Evolutionary conservation across 2,888 invertebrate genomes (phyloP).

Genomic region (Agonum fuliginosum): DNA sequence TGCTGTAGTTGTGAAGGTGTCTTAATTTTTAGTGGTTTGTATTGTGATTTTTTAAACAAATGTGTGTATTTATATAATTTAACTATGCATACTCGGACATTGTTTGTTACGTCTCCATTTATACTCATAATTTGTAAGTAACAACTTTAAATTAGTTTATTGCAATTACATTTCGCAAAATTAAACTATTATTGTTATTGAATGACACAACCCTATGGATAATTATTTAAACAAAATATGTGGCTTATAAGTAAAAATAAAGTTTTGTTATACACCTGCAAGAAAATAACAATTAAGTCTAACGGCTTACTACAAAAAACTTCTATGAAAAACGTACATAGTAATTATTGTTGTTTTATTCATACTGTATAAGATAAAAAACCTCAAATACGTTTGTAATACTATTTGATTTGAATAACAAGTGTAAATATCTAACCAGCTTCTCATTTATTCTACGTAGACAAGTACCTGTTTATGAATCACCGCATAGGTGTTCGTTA

Average conservation of each 20-base stretch:
- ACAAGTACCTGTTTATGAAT: conserved; percentile 42
- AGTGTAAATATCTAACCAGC: neutral
- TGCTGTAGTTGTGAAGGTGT: conserved; percentile 41
- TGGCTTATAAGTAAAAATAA: neutral
- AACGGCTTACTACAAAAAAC: conserved; percentile 19
- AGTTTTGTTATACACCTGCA: neutral
- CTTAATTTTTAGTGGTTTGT: conserved; percentile 50
- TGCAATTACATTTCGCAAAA: neutral
- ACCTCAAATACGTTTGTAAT: neutral
- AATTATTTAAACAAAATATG: neutral
- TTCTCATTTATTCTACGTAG: conserved; percentile 12
- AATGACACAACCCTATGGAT: no score
- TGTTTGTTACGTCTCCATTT: conserved; percentile 33
- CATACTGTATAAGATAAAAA: neutral
- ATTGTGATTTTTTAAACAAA: conserved; percentile 52
- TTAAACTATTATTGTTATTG: neutral
- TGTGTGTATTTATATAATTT: conserved; percentile 41
- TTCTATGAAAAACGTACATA: conserved; percentile 1
- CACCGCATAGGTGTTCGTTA: conserved; percentile 24
- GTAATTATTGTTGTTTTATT: neutral
- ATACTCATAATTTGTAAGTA: conserved; percentile 48
- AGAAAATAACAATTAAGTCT: conserved; percentile 23
- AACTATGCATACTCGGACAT: conserved; percentile 52
- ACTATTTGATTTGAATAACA: neutral
- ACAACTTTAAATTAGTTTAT: neutral